Conservation (phyloP, 1,140 invertebrate species). For the Chrysoperla carnea region DNA sequence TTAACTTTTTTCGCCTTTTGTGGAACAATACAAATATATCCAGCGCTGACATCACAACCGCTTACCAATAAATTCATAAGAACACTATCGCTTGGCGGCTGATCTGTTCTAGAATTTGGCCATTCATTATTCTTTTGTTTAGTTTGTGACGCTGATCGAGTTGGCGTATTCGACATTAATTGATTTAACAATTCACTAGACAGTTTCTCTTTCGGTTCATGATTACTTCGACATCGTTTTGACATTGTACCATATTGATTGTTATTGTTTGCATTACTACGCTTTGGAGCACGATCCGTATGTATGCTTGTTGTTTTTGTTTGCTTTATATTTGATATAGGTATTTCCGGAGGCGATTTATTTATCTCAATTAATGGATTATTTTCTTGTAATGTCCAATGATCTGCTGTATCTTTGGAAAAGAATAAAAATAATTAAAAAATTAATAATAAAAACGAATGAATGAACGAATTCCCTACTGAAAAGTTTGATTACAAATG, state of each 20-base stretch:
- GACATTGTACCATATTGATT: conserved; percentile 13
- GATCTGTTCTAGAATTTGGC: conserved; percentile 17
- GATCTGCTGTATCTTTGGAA: neutral
- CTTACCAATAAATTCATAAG: conserved; percentile 82
- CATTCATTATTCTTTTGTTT: conserved; percentile 10
- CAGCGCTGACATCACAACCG: conserved; percentile 78
- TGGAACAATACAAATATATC: conserved; percentile 68
- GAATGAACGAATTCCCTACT: too few relatives aligned
- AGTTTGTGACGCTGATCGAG: conserved; percentile 19
- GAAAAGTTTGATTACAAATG: too few relatives aligned
- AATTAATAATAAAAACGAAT: too few relatives aligned
- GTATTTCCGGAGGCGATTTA: neutral
- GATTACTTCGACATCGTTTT: conserved; percentile 15
- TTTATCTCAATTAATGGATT: neutral
- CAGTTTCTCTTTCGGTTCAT: conserved; percentile 19
- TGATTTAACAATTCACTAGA: conserved; percentile 28
- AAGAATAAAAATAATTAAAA: neutral
- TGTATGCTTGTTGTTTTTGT: conserved; percentile 1
- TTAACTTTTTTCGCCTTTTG: conserved; percentile 8
- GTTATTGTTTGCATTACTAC: conserved; percentile 1
- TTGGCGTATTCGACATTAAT: conserved; percentile 25
- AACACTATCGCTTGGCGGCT: conserved; percentile 47
- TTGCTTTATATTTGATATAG: neutral
- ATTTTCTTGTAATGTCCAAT: neutral
- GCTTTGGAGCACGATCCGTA: neutral